Base-by-base conservation (phyloP, 2,113 vertebrate species). In the Myotis brandtii region DNA sequence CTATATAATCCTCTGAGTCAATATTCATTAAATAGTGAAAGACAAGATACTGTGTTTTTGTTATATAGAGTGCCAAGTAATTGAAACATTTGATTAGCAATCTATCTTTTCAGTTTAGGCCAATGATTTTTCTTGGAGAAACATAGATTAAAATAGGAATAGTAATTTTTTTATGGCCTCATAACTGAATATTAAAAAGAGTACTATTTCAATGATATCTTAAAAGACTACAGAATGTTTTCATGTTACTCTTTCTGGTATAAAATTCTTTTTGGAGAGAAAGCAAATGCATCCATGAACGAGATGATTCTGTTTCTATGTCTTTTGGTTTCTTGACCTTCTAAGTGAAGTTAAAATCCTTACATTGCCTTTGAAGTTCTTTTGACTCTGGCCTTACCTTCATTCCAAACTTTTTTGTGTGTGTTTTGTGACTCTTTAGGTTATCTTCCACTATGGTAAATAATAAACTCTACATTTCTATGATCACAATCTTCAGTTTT, bases 51-150 rank as follows among this genome's bases (percentile, higher is more conserved):
- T 95, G 14, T 17, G 1, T 85, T 9, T 92, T 97, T 67, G n/a
- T 83, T 94, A 69, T 88, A 50, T 81, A 70, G 64, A 86, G 56
- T 95, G 66, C 82, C 91, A 97, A 80, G 59, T 89, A n/a, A 56
- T 69, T 83, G 72, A 97, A 95, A 91, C 40, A 82, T 93, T 89
- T 96, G 95, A 97, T 98, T 91, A 96, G 21, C 84, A 75, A 9
- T 95, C 83, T 95, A 30, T 98, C 40, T 96, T 67, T 90, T 69
- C 56, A 52, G 10, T 81, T 95, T 86, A 88, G 91, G n/a, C 20
- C 3, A 17, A 18, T 89, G 86, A 64, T 85, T 93, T 96, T 77
- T 95, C 30, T 84, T 87, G 17, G 9, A 93, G 59, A 85, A 91
- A 95, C 89, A 62, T 83, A 8, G 50, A 84, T 97, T 96, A 94